phyloP scores from a whole-genome alignment of 2,113 vertebrate genomes.

The Apodemus speciosus region DNA sequence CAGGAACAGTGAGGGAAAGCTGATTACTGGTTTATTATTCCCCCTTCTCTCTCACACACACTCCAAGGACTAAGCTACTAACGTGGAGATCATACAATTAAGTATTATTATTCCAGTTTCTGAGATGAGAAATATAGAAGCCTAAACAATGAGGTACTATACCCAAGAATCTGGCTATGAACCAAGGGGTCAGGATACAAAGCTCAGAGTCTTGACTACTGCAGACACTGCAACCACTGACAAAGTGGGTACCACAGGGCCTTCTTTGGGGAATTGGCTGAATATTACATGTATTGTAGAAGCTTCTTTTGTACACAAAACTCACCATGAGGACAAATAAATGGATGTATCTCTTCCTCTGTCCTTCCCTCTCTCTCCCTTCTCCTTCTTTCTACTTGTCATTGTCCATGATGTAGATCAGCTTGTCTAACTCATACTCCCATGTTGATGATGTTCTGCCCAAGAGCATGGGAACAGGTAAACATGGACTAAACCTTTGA shows the following conservation, averaged over 20 bases:
- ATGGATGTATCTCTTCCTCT: background rate
- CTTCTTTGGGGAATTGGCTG: background rate
- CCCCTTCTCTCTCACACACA: background rate
- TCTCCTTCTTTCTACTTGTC: background rate
- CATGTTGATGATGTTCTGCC: background rate
- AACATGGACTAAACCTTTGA: background rate
- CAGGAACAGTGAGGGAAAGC: background rate
- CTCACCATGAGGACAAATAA: background rate
- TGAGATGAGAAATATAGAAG: slow-evolving; percentile 15
- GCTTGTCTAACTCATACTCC: background rate
- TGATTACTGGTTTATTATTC: background rate
- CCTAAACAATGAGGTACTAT: background rate
- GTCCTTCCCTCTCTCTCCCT: background rate
- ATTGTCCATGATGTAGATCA: background rate
- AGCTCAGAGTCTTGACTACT: background rate
- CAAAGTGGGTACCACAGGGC: background rate
- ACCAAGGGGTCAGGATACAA: background rate
- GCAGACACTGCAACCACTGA: background rate
- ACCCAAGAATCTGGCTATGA: background rate
- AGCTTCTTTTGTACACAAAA: background rate
- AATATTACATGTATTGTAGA: background rate
- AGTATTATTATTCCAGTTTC: background rate
- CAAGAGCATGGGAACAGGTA: background rate
- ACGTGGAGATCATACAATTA: background rate
- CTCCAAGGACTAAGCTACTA: background rate